Percentiles rank a stretch among this genome's conserved stretches.
Conservation (phyloP, 1,140 invertebrate genomes). For the Megalopta genalis region DNA sequence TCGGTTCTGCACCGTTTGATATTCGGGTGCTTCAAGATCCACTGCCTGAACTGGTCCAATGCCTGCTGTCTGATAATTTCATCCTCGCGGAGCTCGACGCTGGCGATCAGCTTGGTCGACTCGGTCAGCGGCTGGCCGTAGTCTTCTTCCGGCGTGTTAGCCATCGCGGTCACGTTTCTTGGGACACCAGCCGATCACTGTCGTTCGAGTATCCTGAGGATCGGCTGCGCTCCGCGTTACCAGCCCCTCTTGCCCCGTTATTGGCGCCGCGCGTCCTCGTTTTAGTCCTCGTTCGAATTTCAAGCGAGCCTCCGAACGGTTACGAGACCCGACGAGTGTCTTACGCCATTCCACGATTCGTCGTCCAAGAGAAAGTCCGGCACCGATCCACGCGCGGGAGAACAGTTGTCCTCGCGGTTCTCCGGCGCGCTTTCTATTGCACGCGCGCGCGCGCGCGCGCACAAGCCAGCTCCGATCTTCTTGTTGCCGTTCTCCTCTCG, state of each 20-base stretch:
- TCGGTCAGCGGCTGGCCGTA: conserved; percentile 75
- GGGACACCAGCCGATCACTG: conserved; percentile 7
- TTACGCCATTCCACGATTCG: conserved; percentile 33
- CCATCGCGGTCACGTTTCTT: conserved; percentile 56
- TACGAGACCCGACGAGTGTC: conserved; percentile 36
- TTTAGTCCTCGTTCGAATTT: conserved; percentile 32
- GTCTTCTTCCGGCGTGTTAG: conserved; percentile 49
- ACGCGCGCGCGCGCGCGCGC: neutral
- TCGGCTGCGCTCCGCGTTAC: neutral
- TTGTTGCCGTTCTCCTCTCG: neutral
- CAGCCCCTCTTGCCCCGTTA: neutral
- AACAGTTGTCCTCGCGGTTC: conserved; percentile 15
- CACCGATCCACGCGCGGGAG: conserved; percentile 20
- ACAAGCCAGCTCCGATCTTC: neutral
- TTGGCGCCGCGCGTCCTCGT: conserved; percentile 13
- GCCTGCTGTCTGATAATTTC: conserved; percentile 85
- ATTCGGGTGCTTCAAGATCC: conserved; percentile 87
- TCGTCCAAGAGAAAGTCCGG: conserved; percentile 30
- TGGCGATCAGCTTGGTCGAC: conserved; percentile 82
- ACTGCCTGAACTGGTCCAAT: conserved; percentile 86
- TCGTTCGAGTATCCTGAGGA: neutral
- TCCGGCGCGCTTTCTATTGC: conserved; percentile 23
- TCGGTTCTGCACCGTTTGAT: conserved; percentile 90
- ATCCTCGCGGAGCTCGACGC: conserved; percentile 87
- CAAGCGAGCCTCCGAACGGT: conserved; percentile 7